These are phyloP conservation scores for Leptarthrus brevirostris DNA, from an alignment of 2,888 invertebrate species.

Conservation along the genomic window DNA sequence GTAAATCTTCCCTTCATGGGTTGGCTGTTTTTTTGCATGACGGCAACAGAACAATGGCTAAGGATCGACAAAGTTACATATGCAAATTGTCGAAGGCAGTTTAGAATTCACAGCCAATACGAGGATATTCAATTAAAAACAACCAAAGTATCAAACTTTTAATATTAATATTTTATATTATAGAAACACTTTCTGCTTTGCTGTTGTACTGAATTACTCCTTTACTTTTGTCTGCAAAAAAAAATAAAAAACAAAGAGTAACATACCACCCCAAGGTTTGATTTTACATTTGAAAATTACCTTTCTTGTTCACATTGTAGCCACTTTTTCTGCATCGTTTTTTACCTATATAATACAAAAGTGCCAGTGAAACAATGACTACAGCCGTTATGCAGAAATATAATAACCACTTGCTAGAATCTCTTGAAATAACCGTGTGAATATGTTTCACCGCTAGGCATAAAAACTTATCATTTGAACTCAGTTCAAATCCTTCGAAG, in stretches of 20 bases:
- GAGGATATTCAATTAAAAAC: no score
- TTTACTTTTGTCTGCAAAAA: slow-evolving; percentile 10
- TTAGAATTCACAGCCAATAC: no score
- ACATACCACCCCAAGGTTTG: background rate
- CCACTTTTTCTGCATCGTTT: background rate
- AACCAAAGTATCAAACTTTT: no score
- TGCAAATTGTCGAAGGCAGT: no score
- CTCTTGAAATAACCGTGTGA: background rate
- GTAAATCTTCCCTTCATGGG: no score
- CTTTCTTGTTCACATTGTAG: slow-evolving; percentile 10
- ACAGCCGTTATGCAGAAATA: background rate
- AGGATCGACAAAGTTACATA: no score
- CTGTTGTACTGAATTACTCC: background rate
- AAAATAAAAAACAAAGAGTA: background rate
- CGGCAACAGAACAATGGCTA: no score
- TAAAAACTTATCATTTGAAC: background rate
- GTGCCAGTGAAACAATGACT: background rate
- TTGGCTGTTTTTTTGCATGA: no score
- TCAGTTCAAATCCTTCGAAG: slow-evolving; percentile 19
- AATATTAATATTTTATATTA: slow-evolving; percentile 19
- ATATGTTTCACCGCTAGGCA: background rate
- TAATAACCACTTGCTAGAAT: background rate
- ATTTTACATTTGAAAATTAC: no score
- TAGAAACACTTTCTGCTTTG: slow-evolving; percentile 1
- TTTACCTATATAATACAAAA: background rate